Conservation (phyloP, 2,888 invertebrate species). For the Trichogramma evanescens region DNA sequence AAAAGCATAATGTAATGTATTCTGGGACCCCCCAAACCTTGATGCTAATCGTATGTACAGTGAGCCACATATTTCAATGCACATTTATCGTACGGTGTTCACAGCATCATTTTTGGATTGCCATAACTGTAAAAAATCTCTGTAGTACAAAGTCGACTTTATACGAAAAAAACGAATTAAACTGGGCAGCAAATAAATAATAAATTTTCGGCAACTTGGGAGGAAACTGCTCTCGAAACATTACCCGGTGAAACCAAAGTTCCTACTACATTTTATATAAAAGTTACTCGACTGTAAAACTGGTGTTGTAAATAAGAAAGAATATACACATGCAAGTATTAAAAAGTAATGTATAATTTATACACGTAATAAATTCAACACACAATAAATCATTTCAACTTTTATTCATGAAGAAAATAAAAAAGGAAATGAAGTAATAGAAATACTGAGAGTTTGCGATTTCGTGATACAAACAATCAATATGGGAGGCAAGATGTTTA, state of each 20-base stretch:
- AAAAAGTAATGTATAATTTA: conserved; percentile 35
- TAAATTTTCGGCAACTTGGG: conserved; percentile 24
- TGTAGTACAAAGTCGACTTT: conserved; percentile 22
- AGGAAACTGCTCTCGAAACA: conserved; percentile 46
- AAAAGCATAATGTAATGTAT: conserved; percentile 16
- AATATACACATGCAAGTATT: conserved; percentile 32
- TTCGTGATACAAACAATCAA: no score
- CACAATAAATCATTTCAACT: conserved; percentile 42
- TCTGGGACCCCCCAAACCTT: conserved; percentile 16
- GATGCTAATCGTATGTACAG: conserved; percentile 2
- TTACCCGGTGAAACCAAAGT: conserved; percentile 58
- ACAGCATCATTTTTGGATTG: conserved; percentile 19
- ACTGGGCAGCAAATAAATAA: conserved; percentile 17
- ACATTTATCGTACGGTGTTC: neutral
- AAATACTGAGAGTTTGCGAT: no score
- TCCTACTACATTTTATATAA: conserved; percentile 52
- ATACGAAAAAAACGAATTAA: conserved; percentile 7
- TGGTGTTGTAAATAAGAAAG: conserved; percentile 43
- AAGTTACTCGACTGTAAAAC: conserved; percentile 45
- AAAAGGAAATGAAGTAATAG: neutral
- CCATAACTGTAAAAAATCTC: conserved; percentile 23
- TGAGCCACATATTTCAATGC: no score
- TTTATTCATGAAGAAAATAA: conserved; percentile 24
- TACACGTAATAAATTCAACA: conserved; percentile 26
- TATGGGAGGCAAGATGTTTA: no score